phyloP scores from a whole-genome alignment of 2,888 invertebrate species.

The Fissipunctia ypsillon region DNA sequence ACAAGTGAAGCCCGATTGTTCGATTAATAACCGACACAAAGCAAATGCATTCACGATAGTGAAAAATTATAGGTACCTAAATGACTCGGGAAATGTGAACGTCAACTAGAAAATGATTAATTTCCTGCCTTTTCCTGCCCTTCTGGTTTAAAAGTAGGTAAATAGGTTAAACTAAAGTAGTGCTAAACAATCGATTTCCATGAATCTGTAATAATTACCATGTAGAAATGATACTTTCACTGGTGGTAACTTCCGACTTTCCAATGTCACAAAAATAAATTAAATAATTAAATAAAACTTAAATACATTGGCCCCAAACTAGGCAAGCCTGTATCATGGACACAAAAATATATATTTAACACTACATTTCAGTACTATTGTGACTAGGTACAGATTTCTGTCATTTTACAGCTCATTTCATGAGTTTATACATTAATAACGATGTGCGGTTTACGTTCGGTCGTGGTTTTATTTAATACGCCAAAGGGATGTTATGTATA shows the following conservation, averaged over 20 bases:
- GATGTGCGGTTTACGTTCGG: background rate
- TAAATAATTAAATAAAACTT: background rate
- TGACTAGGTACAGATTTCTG: background rate
- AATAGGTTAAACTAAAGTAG: slow-evolving; percentile 34
- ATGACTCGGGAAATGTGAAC: slow-evolving; percentile 8
- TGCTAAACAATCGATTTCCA: slow-evolving; percentile 20
- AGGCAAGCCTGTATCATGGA: background rate
- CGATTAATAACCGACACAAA: slow-evolving; percentile 17
- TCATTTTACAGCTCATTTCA: background rate
- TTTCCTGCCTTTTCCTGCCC: slow-evolving; percentile 4
- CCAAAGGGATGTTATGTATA: slow-evolving; percentile 1
- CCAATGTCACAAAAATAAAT: background rate
- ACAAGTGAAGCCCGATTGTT: slow-evolving; percentile 11
- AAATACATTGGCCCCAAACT: background rate
- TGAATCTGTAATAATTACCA: slow-evolving; percentile 16
- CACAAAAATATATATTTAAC: background rate
- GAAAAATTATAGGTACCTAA: background rate
- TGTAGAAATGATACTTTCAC: background rate
- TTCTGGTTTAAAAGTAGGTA: slow-evolving; percentile 25
- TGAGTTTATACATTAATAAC: slow-evolving; percentile 5
- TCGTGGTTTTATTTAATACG: slow-evolving; percentile 5
- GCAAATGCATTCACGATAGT: background rate
- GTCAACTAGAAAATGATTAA: background rate
- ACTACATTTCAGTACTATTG: background rate
- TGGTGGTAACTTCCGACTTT: background rate